Base-by-base conservation (phyloP, 2,888 invertebrate genomes). In the Brassicogethes aeneus region DNA sequence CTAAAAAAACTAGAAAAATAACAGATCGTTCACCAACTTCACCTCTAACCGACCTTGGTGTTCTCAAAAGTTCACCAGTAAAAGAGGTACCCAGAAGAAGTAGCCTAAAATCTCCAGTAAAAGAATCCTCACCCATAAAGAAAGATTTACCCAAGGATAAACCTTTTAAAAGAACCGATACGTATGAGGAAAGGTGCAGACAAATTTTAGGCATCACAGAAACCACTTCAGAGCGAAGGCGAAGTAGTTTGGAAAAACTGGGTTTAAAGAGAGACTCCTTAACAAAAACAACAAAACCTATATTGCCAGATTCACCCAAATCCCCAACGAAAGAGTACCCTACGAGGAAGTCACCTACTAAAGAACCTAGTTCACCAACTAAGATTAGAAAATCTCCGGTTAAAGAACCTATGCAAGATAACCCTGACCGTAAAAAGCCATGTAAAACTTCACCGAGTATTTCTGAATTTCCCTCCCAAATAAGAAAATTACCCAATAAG, bases 131-230 rank as follows among this genome's bases (percentile, higher is more conserved):
- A 52, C 10, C 29, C 10, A 33, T 8, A 56, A 56, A 36, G 60
- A 61, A 23, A 55, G 64, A 52, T 44, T 59, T 61, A 3, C 60
- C 69, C 0, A 76, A 74, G 50, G 57, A 68, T 15, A 77, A 75
- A 50, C 76, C 77, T 30, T 12, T 32, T 5, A 76, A 74, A 47
- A 71, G 82, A 52, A 76, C 80, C 29, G 82, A 84, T 63, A 83
- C 83, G 1, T 84, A 82, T 47, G 83, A 83, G 61, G 82, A 83
- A 60, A 70, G 82, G 17, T 83, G 83, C 50, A 72, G 79, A 29
- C 76, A 81, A 55, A 82, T 83, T 52, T 69, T 83, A 30, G 83
- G 83, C 2, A 78, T 83, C 70, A 64, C 71, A 36, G 70, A 72
- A 39, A 53, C 54, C 17, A 65, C 59, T 1, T 59, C 48, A 16